Conservation (phyloP, 2,888 invertebrate genomes). For the Melanostoma scalare region DNA sequence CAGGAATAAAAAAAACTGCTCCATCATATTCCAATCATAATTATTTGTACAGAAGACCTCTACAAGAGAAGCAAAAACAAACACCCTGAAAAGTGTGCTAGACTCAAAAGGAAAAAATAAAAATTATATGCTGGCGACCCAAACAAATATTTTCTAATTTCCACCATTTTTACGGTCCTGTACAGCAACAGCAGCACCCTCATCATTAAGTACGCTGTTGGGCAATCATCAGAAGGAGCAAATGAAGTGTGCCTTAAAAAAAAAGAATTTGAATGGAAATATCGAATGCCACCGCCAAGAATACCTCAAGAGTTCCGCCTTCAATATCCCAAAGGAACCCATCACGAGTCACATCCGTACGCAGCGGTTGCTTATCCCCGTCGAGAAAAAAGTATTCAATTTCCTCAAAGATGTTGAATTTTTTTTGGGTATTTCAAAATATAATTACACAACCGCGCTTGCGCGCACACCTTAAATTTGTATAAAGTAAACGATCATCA, state of each 20-base stretch:
- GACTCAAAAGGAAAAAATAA: conserved; percentile 18
- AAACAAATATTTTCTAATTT: conserved; percentile 65
- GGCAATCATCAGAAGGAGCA: conserved; percentile 46
- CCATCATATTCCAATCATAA: conserved; percentile 67
- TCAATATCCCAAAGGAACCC: conserved; percentile 25
- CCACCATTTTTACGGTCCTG: conserved; percentile 64
- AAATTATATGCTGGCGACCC: conserved; percentile 64
- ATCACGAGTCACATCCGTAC: conserved; percentile 52
- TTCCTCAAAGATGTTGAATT: conserved; percentile 49
- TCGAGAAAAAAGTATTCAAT: conserved; percentile 59
- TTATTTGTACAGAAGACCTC: conserved; percentile 52
- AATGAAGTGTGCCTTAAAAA: conserved; percentile 29
- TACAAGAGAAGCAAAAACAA: conserved; percentile 41
- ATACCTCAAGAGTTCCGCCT: conserved; percentile 62
- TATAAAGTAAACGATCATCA: conserved; percentile 4
- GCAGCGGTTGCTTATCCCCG: neutral
- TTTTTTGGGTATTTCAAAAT: conserved; percentile 2
- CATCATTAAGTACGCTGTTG: conserved; percentile 60
- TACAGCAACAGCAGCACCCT: conserved; percentile 46
- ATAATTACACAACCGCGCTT: conserved; percentile 29
- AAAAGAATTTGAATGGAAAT: conserved; percentile 38
- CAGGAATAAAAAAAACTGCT: conserved; percentile 39
- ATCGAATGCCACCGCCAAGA: conserved; percentile 41
- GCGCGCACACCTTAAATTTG: conserved; percentile 41
- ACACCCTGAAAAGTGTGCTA: conserved; percentile 54